Evolutionary conservation across 2,888 invertebrate genomes (phyloP).

Genomic region (Leptinotarsa tumamoca): DNA sequence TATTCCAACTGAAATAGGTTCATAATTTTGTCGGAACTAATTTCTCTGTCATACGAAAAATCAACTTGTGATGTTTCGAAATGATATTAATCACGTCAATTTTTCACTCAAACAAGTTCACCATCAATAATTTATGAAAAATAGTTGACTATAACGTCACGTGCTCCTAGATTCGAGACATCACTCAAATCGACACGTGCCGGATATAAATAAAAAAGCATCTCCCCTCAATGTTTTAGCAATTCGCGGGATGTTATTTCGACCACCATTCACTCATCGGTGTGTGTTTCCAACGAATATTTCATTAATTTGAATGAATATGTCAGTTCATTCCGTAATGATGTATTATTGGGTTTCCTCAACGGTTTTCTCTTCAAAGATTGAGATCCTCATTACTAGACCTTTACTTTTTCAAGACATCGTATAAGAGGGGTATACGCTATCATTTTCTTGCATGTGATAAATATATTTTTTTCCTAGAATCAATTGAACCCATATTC

Average conservation of each 20-base stretch:
- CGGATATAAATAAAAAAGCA: constrained; percentile 43
- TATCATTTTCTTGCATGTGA: no score
- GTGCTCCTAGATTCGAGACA: constrained; percentile 49
- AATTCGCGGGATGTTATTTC: background rate
- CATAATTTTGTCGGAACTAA: background rate
- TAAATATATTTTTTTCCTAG: no score
- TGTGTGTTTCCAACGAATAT: background rate
- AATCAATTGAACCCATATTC: no score
- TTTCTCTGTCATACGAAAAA: background rate
- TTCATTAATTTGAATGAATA: background rate
- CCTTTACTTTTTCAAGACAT: no score
- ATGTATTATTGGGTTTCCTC: no score
- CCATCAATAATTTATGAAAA: constrained; percentile 47
- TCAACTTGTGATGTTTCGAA: background rate
- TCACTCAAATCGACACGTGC: constrained; percentile 51
- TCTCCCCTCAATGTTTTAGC: constrained; percentile 35
- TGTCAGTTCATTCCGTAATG: no score
- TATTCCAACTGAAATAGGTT: background rate
- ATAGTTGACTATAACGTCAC: constrained; percentile 42
- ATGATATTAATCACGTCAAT: constrained; percentile 29
- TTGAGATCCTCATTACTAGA: no score
- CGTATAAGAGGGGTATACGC: no score
- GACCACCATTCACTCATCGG: background rate
- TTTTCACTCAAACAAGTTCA: constrained; percentile 37
- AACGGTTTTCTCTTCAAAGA: no score